Percentiles rank a stretch among this genome's conserved stretches.
These are phyloP conservation scores for Clarias pachynema DNA, from an alignment of 2,797 vertebrate species.

Conservation along the genomic window DNA sequence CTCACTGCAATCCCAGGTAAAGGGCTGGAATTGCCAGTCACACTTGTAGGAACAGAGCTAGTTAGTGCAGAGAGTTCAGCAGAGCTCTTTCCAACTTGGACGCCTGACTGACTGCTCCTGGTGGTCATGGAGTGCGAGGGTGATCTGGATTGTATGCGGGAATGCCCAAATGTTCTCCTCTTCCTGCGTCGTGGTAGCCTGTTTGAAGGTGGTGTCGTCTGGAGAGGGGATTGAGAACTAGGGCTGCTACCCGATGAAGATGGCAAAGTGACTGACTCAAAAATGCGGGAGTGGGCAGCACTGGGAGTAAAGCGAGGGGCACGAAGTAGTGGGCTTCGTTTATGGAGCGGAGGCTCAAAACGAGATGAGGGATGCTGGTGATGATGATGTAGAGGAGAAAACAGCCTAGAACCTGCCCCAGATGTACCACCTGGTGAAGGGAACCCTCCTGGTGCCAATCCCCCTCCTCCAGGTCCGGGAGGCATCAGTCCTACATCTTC, in stretches of 20 bases:
- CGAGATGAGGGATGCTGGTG: slow-evolving; percentile 78
- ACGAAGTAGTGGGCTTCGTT: slow-evolving; percentile 90
- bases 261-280: slow-evolving; percentile 92
- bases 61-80: slow-evolving; percentile 82
- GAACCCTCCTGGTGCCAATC: slow-evolving; percentile 75
- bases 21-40: slow-evolving; percentile 84
- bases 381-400: slow-evolving; percentile 82
- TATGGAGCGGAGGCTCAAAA: slow-evolving; percentile 86
- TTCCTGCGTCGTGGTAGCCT: slow-evolving; percentile 73
- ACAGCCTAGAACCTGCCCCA: slow-evolving; percentile 82
- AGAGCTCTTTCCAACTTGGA: slow-evolving; percentile 61
- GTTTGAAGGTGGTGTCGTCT: slow-evolving; percentile 73
- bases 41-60: slow-evolving; percentile 78
- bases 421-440: slow-evolving; percentile 65
- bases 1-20: slow-evolving; percentile 85
- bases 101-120: slow-evolving; percentile 82
- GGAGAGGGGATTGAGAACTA: slow-evolving; percentile 80
- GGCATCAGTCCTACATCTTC: slow-evolving; percentile 92
- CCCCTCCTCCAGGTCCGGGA: slow-evolving; percentile 68
- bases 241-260: slow-evolving; percentile 79
- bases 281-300: slow-evolving; percentile 96
- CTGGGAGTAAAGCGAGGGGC: slow-evolving; percentile 96
- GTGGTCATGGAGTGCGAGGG: slow-evolving; percentile 98
- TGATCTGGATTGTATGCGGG: slow-evolving; percentile 85
- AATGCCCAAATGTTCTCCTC: slow-evolving; percentile 69